Evolutionary conservation across 1,140 invertebrate genomes (phyloP).

Genomic region (Oryctes rhinoceros): DNA sequence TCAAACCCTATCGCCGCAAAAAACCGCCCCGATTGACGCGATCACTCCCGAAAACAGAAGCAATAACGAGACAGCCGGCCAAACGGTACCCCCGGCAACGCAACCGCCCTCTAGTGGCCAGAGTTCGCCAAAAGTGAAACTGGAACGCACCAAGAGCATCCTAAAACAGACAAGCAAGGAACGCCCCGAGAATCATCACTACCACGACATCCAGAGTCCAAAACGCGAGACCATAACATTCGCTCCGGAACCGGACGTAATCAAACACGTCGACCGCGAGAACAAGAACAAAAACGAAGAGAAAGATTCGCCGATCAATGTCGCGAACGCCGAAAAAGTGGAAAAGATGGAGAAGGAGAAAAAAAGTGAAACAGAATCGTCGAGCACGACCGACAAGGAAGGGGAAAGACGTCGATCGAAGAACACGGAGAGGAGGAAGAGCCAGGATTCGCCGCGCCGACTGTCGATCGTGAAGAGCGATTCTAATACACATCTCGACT

Average conservation of each 20-base stretch:
- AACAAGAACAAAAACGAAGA: constrained; percentile 13
- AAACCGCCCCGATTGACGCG: constrained; percentile 15
- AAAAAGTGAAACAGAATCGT: constrained; percentile 51
- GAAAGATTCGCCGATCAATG: not conserved
- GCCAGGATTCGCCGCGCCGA: constrained; percentile 39
- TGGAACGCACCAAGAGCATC: constrained; percentile 58
- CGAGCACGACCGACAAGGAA: constrained; percentile 48
- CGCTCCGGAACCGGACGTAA: constrained; percentile 47
- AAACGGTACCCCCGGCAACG: constrained; percentile 38
- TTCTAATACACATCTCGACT: constrained; percentile 48
- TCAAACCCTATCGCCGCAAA: constrained; percentile 38
- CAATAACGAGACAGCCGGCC: constrained; percentile 16
- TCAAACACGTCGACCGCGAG: constrained; percentile 3
- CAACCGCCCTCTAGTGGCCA: constrained; percentile 19
- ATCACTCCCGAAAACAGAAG: not conserved
- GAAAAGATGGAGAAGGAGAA: constrained; percentile 45
- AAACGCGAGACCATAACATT: constrained; percentile 57
- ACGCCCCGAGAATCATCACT: constrained; percentile 42
- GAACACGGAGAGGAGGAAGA: constrained; percentile 40
- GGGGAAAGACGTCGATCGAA: constrained; percentile 46
- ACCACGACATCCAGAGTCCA: constrained; percentile 53
- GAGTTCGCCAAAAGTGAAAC: constrained; percentile 46
- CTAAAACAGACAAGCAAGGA: constrained; percentile 59
- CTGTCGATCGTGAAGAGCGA: constrained; percentile 40
- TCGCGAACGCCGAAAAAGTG: constrained; percentile 19